Conservation (phyloP, 23 tunicate genomes). For the Botrylloides violaceus region DNA sequence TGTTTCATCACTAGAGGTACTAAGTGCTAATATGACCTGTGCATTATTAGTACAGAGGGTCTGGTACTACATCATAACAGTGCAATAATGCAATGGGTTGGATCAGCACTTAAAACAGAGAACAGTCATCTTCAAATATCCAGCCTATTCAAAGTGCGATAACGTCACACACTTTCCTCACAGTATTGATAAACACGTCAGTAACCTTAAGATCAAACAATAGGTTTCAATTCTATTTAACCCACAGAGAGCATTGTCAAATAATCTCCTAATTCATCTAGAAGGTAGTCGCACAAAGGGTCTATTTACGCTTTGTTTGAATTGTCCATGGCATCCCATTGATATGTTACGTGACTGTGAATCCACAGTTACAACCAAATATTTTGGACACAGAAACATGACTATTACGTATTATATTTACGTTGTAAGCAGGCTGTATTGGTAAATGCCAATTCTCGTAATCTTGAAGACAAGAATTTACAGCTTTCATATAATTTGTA, state of each 20-base stretch:
- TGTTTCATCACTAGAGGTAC: too few species aligned
- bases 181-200: background rate
- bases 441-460: too few species aligned
- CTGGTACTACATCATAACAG: too few species aligned
- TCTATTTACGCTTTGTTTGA: background rate
- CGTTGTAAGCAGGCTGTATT: too few species aligned
- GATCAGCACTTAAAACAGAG: too few species aligned
- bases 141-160: background rate
- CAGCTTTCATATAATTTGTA: too few species aligned
- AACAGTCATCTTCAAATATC: too few species aligned
- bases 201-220: background rate
- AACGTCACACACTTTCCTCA: background rate
- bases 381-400: background rate
- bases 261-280: background rate
- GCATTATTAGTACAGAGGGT: too few species aligned
- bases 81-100: too few species aligned
- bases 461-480: too few species aligned
- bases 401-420: too few species aligned
- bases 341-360: background rate
- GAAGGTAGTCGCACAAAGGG: background rate
- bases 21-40: too few species aligned
- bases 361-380: conserved; percentile 1
- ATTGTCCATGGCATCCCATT: background rate
- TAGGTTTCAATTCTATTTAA: background rate
- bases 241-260: background rate